phyloP scores from a whole-genome alignment of 2,113 vertebrate species.

The Corythaeola cristata region DNA sequence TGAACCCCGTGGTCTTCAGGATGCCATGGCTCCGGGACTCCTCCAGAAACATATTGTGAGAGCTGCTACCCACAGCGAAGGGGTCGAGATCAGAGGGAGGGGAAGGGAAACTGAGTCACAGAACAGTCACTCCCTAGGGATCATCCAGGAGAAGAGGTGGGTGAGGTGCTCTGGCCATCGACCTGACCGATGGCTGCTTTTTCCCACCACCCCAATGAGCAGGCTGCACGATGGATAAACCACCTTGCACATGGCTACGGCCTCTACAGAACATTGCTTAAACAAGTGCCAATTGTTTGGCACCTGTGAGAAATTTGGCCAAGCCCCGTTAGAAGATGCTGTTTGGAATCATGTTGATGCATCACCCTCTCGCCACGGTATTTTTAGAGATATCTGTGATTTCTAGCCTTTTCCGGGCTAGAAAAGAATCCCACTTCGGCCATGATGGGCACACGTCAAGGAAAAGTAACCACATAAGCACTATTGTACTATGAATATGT shows the following conservation, averaged over 20 bases:
- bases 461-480: background rate
- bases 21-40: background rate
- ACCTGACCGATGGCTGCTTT: background rate
- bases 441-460: background rate
- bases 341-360: background rate
- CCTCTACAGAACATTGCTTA: background rate
- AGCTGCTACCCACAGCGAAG: background rate
- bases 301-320: background rate
- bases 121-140: background rate
- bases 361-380: background rate
- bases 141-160: background rate
- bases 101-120: background rate
- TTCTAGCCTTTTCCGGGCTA: background rate
- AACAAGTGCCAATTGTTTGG: background rate
- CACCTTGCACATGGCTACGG: background rate
- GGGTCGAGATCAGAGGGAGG: background rate
- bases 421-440: background rate
- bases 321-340: background rate
- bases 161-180: fast-evolving
- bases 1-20: background rate
- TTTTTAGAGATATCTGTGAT: constrained; percentile 20
- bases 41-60: background rate
- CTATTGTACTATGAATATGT: background rate
- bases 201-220: background rate
- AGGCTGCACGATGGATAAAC: background rate